Percentiles rank a stretch among this genome's conserved stretches.
Evolutionary conservation across 2,888 invertebrate genomes (phyloP).

Genomic region (Arctia plantaginis): DNA sequence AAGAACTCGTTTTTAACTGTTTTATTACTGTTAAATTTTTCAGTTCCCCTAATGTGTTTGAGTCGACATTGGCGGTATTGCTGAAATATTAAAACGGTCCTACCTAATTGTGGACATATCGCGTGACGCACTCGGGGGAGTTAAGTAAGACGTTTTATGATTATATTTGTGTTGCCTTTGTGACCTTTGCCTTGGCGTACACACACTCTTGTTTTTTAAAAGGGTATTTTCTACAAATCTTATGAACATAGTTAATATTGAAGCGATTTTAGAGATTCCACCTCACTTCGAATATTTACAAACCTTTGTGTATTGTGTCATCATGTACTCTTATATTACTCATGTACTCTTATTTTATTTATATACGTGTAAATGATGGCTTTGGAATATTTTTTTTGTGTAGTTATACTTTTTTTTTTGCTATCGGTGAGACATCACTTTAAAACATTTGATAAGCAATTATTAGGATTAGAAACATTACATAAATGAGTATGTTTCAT

Average conservation of each 20-base stretch:
- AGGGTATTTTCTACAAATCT: not conserved
- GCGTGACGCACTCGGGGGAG: conserved; percentile 56
- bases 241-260: not conserved
- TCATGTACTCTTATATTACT: not conserved
- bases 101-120: conserved; percentile 25
- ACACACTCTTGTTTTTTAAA: conserved; percentile 6
- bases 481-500: conserved; percentile 40
- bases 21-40: conserved; percentile 22
- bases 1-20: not conserved
- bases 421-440: conserved; percentile 23
- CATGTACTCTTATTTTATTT: not conserved
- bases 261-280: not conserved
- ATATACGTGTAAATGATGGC: not conserved
- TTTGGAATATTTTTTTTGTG: conserved; percentile 4
- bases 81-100: conserved; percentile 29
- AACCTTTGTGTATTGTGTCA: not conserved
- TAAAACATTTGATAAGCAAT: conserved; percentile 28
- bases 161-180: conserved; percentile 46
- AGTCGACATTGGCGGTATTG: conserved; percentile 28
- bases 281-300: not conserved
- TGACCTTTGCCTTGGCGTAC: conserved; percentile 35
- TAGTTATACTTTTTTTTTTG: conserved; percentile 5
- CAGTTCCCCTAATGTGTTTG: conserved; percentile 33
- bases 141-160: conserved; percentile 64
- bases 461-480: conserved; percentile 25